Conservation (phyloP, 92 coral and sea anemone species). For the Parazoanthus darwini region DNA sequence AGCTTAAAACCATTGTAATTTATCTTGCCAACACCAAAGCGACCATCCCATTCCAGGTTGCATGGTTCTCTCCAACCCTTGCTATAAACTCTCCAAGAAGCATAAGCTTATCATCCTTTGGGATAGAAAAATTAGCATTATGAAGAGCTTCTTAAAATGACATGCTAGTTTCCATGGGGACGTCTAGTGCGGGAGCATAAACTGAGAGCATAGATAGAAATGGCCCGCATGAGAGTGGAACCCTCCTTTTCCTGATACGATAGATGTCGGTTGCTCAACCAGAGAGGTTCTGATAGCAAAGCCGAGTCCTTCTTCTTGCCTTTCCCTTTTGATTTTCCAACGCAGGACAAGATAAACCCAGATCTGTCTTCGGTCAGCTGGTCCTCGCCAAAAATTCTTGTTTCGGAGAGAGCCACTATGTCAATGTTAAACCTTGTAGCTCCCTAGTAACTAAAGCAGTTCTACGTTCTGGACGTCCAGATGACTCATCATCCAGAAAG, state of each 20-base stretch:
- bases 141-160: constrained; percentile 21
- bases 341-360: constrained; percentile 47
- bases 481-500: constrained; percentile 24
- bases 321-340: constrained; percentile 21
- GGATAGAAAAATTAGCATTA: background rate
- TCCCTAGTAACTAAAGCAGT: constrained; percentile 45
- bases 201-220: constrained; percentile 10
- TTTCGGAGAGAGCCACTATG: constrained; percentile 41
- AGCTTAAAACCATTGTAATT: background rate
- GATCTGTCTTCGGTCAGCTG: constrained; percentile 31
- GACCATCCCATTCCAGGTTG: constrained; percentile 9
- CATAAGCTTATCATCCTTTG: constrained; percentile 28
- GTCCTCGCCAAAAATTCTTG: constrained; percentile 24
- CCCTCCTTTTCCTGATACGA: constrained; percentile 51
- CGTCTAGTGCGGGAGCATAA: background rate
- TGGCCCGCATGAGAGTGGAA: constrained; percentile 37
- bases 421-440: constrained; percentile 24
- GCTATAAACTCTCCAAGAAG: constrained; percentile 13
- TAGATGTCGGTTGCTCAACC: constrained; percentile 37
- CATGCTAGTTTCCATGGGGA: constrained; percentile 22
- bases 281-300: constrained; percentile 47
- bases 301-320: constrained; percentile 9
- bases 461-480: constrained; percentile 32
- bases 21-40: constrained; percentile 26
- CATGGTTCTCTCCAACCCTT: constrained; percentile 14